Conservation (phyloP, 1,140 invertebrate genomes). For the Vanessa tameamea region DNA sequence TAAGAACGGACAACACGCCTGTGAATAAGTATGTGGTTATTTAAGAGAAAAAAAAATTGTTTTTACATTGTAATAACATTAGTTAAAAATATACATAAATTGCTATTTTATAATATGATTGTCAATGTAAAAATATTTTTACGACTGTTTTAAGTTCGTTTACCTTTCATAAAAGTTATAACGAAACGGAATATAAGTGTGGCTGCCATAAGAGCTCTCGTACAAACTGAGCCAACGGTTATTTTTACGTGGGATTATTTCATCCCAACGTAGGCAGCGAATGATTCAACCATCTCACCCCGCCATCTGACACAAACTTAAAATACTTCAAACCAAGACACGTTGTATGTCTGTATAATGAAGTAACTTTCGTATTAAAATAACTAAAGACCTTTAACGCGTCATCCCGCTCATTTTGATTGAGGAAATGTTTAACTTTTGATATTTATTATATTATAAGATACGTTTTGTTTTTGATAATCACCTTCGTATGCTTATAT, state of each 20-base stretch:
- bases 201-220: conserved; percentile 16
- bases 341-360: no score
- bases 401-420: background rate
- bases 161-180: background rate
- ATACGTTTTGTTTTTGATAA: background rate
- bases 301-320: background rate
- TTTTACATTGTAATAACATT: no score
- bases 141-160: background rate
- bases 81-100: background rate
- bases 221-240: conserved; percentile 6
- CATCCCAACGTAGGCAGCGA: background rate
- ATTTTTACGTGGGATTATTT: conserved; percentile 23
- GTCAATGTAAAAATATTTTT: background rate
- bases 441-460: background rate
- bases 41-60: no score
- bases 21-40: no score
- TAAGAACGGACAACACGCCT: no score
- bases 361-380: background rate
- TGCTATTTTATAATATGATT: background rate
- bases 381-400: background rate
- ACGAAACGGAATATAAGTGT: background rate
- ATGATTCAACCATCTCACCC: conserved; percentile 15
- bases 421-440: background rate
- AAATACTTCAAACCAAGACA: background rate
- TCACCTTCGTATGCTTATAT: background rate